These are phyloP conservation scores for Pelobates fuscus DNA, from an alignment of 2,113 vertebrate genomes.

Conservation along the genomic window DNA sequence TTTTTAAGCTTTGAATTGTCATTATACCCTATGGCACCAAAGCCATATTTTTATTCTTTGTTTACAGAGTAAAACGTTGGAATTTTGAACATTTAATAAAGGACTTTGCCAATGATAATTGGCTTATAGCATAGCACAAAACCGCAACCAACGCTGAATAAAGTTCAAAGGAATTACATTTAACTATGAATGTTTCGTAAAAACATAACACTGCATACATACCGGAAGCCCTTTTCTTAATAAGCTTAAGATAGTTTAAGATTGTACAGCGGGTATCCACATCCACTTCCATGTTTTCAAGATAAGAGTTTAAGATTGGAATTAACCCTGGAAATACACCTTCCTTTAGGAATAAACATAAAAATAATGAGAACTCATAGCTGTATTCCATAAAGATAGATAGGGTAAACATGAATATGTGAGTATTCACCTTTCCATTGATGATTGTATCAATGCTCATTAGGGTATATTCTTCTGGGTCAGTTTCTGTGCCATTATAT, in stretches of 20 bases:
- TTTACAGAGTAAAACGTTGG: no score
- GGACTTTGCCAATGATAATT: no score
- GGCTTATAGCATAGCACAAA: no score
- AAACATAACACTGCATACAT: no score
- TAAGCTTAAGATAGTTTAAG: slow-evolving; percentile 95
- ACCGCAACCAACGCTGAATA: no score
- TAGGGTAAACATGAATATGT: background rate
- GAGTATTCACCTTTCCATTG: slow-evolving; percentile 87
- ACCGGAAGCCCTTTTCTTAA: slow-evolving; percentile 97
- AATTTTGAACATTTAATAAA: no score
- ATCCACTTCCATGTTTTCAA: slow-evolving; percentile 98
- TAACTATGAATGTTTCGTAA: no score
- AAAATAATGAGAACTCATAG: background rate
- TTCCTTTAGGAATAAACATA: slow-evolving; percentile 72
- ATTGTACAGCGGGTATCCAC: slow-evolving; percentile 97
- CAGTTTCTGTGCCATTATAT: slow-evolving; percentile 71
- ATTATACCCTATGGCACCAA: no score
- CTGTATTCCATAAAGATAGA: background rate
- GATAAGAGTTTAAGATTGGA: slow-evolving; percentile 92
- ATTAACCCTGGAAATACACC: slow-evolving; percentile 95
- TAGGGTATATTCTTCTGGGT: slow-evolving; percentile 80
- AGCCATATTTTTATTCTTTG: no score
- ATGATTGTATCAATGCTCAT: slow-evolving; percentile 99
- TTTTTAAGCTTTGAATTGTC: no score
- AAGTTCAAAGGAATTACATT: no score